phyloP scores from a whole-genome alignment of 2,113 vertebrate genomes.

The Salvator merianae region DNA sequence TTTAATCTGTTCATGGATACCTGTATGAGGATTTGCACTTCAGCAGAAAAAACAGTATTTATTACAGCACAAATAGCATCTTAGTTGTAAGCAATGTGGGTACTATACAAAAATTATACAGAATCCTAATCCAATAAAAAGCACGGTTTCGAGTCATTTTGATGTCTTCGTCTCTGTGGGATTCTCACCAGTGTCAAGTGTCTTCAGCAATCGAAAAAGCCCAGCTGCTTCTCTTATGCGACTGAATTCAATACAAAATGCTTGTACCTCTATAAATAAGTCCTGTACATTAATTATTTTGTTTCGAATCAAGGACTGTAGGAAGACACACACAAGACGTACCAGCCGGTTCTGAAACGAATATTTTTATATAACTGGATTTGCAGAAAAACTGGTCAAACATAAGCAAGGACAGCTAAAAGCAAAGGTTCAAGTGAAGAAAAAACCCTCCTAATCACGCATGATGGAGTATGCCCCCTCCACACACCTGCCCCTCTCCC shows the following conservation, averaged over 20 bases:
- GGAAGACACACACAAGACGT: slow-evolving; percentile 96
- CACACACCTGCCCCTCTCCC: no score
- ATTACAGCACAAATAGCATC: slow-evolving; percentile 30
- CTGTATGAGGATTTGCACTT: accelerated
- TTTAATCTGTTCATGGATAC: background rate
- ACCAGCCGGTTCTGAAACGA: slow-evolving; percentile 92
- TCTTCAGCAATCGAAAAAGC: slow-evolving; percentile 95
- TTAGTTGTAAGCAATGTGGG: slow-evolving; percentile 2
- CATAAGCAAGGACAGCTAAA: background rate
- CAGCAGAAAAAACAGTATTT: slow-evolving; percentile 63
- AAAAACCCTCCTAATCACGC: background rate
- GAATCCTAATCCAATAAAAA: slow-evolving; percentile 22
- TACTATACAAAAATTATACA: slow-evolving; percentile 52
- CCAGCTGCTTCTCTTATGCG: slow-evolving; percentile 96
- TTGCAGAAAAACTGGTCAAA: background rate
- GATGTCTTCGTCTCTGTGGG: slow-evolving; percentile 86
- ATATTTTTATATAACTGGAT: background rate
- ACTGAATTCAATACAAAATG: slow-evolving; percentile 99
- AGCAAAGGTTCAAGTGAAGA: background rate
- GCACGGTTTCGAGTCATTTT: slow-evolving; percentile 70
- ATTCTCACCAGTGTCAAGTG: slow-evolving; percentile 92
- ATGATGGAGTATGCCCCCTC: no score
- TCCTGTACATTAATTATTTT: slow-evolving; percentile 99
- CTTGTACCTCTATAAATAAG: slow-evolving; percentile 98
- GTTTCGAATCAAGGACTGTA: slow-evolving; percentile 97